These are phyloP conservation scores for pig (Sus scrofa) DNA, from an alignment of 2,113 vertebrate species.

Conservation along the genomic window DNA sequence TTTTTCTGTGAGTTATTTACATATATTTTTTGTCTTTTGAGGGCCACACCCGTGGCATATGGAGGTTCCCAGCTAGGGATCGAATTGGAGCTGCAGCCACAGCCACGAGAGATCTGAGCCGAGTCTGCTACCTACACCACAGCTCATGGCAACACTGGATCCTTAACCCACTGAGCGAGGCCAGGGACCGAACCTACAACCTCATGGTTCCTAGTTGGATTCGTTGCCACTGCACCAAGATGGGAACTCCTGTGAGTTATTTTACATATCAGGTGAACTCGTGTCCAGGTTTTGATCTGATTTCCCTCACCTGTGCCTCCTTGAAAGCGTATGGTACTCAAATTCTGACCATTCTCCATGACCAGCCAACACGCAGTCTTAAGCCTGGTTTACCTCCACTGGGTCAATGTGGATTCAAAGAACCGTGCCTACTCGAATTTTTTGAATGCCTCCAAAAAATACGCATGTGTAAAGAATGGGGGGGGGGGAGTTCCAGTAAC, in stretches of 20 bases:
- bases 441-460: neutral
- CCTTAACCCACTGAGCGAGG: no score
- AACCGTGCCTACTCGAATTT: accelerated
- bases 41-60: no score
- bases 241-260: neutral
- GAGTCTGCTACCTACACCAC: no score
- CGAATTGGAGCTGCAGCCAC: no score
- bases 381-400: neutral
- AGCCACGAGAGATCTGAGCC: no score
- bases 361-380: neutral
- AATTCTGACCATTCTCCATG: neutral
- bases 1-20: neutral
- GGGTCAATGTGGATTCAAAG: neutral
- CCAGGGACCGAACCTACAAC: no score
- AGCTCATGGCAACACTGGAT: no score
- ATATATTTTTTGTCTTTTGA: no score
- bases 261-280: neutral
- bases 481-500: neutral
- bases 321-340: neutral
- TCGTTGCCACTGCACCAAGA: no score
- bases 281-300: neutral
- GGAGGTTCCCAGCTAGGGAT: no score
- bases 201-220: no score
- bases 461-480: neutral
- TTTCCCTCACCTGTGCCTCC: neutral